Base-by-base conservation (phyloP, 2,113 vertebrate genomes). In the Neoarius graeffei region DNA sequence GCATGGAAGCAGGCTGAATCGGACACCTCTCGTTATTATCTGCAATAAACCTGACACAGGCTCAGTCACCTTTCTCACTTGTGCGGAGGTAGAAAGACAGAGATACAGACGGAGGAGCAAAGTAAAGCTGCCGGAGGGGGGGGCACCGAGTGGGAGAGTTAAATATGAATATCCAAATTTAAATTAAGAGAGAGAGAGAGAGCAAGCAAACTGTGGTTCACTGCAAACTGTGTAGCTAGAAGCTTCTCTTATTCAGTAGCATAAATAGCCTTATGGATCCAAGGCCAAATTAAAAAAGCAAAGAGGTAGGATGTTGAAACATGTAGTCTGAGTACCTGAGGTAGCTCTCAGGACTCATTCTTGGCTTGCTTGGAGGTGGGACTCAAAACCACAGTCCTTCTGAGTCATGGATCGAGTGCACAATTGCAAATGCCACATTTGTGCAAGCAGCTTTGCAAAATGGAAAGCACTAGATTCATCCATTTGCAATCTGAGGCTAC, bases 31-130 rank as follows among this genome's bases (percentile, higher is more conserved):
- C 52, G 48, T 87, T 42, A n/a, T 85, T 89, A 81, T 30, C 74
- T 23, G n/a, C 76, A 79, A 85, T 81, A 81, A 3, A 74, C 67
- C 74, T 50, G 86, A 84, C 52, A 54, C 13, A 5, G 30, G 76
- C 10, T 30, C 42, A 64, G 85, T 87, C 88, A 89, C 85, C 83
- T 76, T 27, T 79, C 88, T 73, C 88, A 9, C 69, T 83, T 69
- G 57, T 52, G 25, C 25, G 54, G 59, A 79, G 59, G n/a, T 74
- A 76, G 52, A 62, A 59, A 67, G 80, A 25, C 10, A 60, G 25
- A 79, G 48, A 81, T 13, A 76, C 27, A 73, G 81, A 54, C 30
- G 42, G 56, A 89, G 64, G 42, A 52, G 23, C 25, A 25, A 77
- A 52, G 23, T 50, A 25, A 77, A n/a, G 73, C 42, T 50, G 73